Base-by-base conservation (phyloP, 2,888 invertebrate species). In the Xiphydria camelus region DNA sequence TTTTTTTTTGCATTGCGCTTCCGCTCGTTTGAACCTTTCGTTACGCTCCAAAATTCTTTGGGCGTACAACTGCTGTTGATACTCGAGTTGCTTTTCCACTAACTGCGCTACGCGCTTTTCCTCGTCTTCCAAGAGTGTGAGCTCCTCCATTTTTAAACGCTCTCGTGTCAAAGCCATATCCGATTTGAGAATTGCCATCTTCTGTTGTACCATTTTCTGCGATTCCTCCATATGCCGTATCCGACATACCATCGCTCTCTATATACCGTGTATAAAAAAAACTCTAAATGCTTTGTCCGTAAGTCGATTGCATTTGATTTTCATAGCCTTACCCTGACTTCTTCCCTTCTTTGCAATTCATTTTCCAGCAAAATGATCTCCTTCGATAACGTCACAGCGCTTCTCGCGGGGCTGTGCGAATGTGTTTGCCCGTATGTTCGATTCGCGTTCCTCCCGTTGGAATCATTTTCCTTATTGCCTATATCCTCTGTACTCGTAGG, bases 51-150 rank as follows among this genome's bases (percentile, higher is more conserved):
- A 53, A 17, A 58, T 48, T 12, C 60, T 52, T 36, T 68, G 64
- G 2, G 57, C 61, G 7, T 62, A 49, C 3, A 65, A 41, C 57
- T 68, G 75, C 51, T 59, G 70, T 62, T 64, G 78, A 47, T 61
- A 76, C 56, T 64, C 77, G 51, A 57, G 76, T 52, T 79, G 77
- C 1, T 80, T 75, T 55, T 79, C 77, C 52, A 78, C 78, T 55
- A 82, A 79, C 49, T 82, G 80, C 44, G 82, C 80, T 25, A 77
- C 60, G 39, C 74, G 76, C 31, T 80, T 80, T 42, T 78, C 71
- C 55, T 81, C 81, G 45, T 83, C 83, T 65, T 82, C 78, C 4
- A 81, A 66, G 44, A 79, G 75, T n/a, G 79, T 73, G 18, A 79
- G 69, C 54, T 76, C 71, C 29, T 76, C 70, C 1, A 71, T 64